A percentile compares a stretch with the other conserved stretches of the same genome.
Conservation (phyloP, 2,797 vertebrate species). For the Eupleurogrammus muticus region DNA sequence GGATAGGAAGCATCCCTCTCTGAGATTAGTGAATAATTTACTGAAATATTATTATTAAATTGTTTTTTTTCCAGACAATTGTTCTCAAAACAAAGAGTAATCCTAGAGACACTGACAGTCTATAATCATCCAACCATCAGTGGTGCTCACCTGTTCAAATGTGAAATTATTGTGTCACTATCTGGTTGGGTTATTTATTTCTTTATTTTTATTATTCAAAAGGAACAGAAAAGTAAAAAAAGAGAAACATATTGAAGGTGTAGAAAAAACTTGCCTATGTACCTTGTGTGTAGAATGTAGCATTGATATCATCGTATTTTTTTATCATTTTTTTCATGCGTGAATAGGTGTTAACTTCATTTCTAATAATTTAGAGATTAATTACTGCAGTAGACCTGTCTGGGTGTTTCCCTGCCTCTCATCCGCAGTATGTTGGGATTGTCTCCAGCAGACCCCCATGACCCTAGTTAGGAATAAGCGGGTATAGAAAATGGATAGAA, state of each 20-base stretch:
- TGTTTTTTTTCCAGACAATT: conserved; percentile 21
- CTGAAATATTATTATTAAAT: not conserved
- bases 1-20: not conserved
- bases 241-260: not conserved
- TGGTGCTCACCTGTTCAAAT: conserved; percentile 30
- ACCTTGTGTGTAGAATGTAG: conserved; percentile 3
- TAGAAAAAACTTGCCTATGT: not conserved
- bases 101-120: not conserved
- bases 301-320: no score
- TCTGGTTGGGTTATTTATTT: conserved; percentile 6
- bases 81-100: conserved; percentile 4
- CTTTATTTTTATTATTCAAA: not conserved
- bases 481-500: no score
- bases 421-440: no score
- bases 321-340: no score
- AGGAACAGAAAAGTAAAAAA: not conserved
- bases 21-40: conserved; percentile 6
- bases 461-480: no score
- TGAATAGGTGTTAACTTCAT: no score
- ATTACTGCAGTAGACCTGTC: no score
- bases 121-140: conserved; percentile 31
- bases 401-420: no score
- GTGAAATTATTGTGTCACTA: conserved; percentile 35
- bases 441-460: no score
- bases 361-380: no score